Conservation (phyloP, 2,797 vertebrate species). For the Serranus cabrilla region DNA sequence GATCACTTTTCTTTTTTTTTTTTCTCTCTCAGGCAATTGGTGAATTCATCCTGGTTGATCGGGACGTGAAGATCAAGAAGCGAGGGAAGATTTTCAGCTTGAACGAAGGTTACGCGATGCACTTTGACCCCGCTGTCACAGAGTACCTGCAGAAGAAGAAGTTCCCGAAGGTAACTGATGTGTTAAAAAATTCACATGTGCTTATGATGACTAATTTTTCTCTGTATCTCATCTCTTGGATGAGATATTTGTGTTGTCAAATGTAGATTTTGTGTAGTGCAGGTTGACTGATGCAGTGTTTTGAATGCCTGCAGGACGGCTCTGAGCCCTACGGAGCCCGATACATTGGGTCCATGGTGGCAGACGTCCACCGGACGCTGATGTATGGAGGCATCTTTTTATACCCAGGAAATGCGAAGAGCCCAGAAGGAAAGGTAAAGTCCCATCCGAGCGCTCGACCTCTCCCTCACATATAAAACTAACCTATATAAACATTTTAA, state of each 20-base stretch:
- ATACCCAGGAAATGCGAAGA: constrained; percentile 94
- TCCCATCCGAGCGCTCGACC: background rate
- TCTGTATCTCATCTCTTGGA: background rate
- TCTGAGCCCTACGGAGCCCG: constrained; percentile 91
- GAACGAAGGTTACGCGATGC: constrained; percentile 94
- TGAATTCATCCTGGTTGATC: constrained; percentile 96
- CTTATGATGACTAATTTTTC: too few relatives aligned
- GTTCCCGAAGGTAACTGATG: constrained; percentile 90
- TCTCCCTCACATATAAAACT: background rate
- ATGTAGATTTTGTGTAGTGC: background rate
- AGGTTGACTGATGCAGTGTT: background rate
- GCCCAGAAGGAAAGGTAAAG: constrained; percentile 93
- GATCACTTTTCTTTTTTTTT: background rate
- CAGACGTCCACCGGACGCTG: constrained; percentile 95
- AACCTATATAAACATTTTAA: background rate
- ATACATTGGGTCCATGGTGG: constrained; percentile 98
- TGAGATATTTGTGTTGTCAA: background rate
- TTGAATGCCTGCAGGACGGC: constrained; percentile 85
- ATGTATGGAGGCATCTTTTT: constrained; percentile 98
- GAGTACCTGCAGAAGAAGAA: constrained; percentile 96
- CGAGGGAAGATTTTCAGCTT: constrained; percentile 95
- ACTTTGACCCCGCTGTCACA: constrained; percentile 91
- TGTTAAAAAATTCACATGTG: too few relatives aligned
- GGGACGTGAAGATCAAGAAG: constrained; percentile 93
- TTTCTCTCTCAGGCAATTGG: constrained; percentile 89